These are phyloP conservation scores for Xestia ashworthii DNA, from an alignment of 2,888 invertebrate genomes.

Conservation along the genomic window DNA sequence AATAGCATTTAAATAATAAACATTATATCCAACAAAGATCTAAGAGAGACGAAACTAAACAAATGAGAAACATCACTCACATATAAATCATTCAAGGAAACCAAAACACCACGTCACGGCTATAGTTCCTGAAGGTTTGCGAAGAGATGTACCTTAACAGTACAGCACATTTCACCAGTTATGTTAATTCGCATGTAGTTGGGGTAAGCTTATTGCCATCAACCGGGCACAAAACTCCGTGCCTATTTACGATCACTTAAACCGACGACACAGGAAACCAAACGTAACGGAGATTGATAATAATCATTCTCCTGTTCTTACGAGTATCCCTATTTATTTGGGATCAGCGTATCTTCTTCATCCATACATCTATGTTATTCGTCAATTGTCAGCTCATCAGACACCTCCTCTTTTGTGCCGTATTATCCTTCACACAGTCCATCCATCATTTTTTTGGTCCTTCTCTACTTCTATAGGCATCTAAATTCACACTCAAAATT, in stretches of 20 bases:
- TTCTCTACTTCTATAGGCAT: no score
- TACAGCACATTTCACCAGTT: not conserved
- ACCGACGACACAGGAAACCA: no score
- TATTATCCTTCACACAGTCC: no score
- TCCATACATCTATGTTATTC: no score
- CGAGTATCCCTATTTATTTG: no score
- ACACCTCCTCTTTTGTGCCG: no score
- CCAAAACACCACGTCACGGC: not conserved
- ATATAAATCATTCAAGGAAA: constrained; percentile 14
- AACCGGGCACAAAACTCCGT: not conserved
- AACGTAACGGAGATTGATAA: no score
- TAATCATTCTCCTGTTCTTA: no score
- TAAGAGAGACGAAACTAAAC: constrained; percentile 28
- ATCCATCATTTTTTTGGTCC: no score
- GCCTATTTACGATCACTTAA: not conserved
- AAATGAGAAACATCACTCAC: constrained; percentile 10
- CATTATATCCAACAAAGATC: constrained; percentile 10
- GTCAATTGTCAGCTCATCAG: no score
- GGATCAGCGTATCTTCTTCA: no score
- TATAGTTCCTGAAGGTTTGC: not conserved
- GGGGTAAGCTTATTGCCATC: not conserved
- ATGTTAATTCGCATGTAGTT: not conserved
- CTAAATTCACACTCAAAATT: no score
- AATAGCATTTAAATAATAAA: constrained; percentile 33
- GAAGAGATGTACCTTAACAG: not conserved